phyloP scores from a whole-genome alignment of 2,888 invertebrate genomes.

The Muschampia plurimacula region DNA sequence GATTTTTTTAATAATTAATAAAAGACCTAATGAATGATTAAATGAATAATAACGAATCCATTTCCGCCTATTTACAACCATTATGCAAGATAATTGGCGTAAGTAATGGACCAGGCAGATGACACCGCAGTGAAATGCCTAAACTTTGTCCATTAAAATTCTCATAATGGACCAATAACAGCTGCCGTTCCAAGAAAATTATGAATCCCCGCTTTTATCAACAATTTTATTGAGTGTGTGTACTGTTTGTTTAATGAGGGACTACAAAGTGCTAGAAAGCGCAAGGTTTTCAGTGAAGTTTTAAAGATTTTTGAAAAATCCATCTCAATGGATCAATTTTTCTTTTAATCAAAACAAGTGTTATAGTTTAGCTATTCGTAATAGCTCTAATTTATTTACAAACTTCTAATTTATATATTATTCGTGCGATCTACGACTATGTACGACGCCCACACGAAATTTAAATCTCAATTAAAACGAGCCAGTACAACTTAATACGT shows the following conservation, averaged over 20 bases:
- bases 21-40: too few relatives aligned
- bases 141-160: slow-evolving; percentile 31
- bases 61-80: slow-evolving; percentile 19
- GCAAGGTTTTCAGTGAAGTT: background rate
- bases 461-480: slow-evolving; percentile 37
- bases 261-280: background rate
- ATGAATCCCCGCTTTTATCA: slow-evolving; percentile 22
- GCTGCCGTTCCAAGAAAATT: slow-evolving; percentile 29
- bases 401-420: slow-evolving; percentile 3
- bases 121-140: slow-evolving; percentile 25
- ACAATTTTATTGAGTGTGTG: slow-evolving; percentile 10
- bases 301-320: background rate
- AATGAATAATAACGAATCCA: slow-evolving; percentile 19
- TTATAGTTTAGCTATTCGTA: background rate
- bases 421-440: slow-evolving; percentile 2
- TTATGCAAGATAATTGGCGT: slow-evolving; percentile 29
- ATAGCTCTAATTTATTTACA: slow-evolving; percentile 3
- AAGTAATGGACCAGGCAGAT: slow-evolving; percentile 22
- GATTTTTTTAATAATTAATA: too few relatives aligned
- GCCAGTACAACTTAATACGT: slow-evolving; percentile 34
- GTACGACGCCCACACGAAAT: slow-evolving; percentile 26
- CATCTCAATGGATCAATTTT: slow-evolving; percentile 27
- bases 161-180: slow-evolving; percentile 22
- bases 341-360: background rate
- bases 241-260: background rate